Evolutionary conservation across 2,888 invertebrate genomes (phyloP).

Genomic region (Psococerastis gibbosa): DNA sequence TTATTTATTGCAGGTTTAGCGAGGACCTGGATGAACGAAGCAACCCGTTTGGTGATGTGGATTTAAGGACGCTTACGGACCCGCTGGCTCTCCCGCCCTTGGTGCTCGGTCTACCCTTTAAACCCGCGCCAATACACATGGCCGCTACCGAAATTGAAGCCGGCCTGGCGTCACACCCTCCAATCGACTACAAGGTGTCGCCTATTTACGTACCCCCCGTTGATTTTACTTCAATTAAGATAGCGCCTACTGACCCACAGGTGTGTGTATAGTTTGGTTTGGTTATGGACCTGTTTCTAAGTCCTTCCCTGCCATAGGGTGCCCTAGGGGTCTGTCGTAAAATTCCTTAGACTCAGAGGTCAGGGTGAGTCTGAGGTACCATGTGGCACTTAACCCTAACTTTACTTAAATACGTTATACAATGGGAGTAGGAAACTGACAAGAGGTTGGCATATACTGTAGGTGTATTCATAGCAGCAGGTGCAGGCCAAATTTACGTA

Average conservation of each 20-base stretch:
- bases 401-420: too few species aligned
- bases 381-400: too few species aligned
- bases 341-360: too few species aligned
- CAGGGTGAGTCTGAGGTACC: too few species aligned
- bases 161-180: conserved; percentile 56
- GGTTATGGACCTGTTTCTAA: too few species aligned
- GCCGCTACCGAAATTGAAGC: conserved; percentile 78
- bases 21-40: not conserved
- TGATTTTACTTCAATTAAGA: conserved; percentile 16
- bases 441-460: too few species aligned
- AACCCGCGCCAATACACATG: conserved; percentile 59
- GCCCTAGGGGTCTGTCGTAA: too few species aligned
- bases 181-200: conserved; percentile 41
- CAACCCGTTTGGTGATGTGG: conserved; percentile 9
- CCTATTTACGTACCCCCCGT: conserved; percentile 16
- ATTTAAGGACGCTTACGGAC: conserved; percentile 6
- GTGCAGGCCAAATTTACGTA: too few species aligned
- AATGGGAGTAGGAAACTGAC: too few species aligned
- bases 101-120: conserved; percentile 49
- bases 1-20: too few species aligned
- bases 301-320: too few species aligned
- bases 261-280: not conserved
- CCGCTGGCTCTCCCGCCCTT: conserved; percentile 52
- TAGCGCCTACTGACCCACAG: not conserved
- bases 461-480: too few species aligned